Evolutionary conservation across 2,113 vertebrate genomes (phyloP).

Genomic region (Australoheros scitulus): DNA sequence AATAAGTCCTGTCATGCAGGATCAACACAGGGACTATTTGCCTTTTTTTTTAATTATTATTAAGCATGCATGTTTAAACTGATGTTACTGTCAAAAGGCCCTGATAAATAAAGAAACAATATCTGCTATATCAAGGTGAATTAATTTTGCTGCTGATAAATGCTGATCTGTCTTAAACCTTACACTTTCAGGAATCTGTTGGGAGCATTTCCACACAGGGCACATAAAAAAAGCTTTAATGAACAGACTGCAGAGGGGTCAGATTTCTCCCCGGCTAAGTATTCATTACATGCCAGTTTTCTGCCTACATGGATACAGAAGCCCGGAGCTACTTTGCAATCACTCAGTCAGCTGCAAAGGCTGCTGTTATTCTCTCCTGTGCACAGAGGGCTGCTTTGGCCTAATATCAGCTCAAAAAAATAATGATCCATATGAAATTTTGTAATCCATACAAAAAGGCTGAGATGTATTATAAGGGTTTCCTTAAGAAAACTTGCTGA

Average conservation of each 20-base stretch:
- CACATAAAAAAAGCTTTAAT: constrained; percentile 33
- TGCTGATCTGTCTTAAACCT: not conserved
- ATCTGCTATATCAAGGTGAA: constrained; percentile 9
- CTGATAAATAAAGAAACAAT: constrained; percentile 6
- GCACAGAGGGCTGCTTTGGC: not conserved
- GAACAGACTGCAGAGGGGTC: constrained; percentile 32
- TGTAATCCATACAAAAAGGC: too few species aligned
- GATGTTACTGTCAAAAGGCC: constrained; percentile 39
- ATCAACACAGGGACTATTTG: constrained; percentile 12
- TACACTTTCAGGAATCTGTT: not conserved
- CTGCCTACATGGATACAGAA: constrained; percentile 23
- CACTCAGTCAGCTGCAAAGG: constrained; percentile 3
- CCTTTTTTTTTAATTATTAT: not conserved
- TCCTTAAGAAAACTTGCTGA: too few species aligned
- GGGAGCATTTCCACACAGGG: not conserved
- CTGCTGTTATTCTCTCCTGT: not conserved
- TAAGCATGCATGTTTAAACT: not conserved
- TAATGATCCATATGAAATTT: too few species aligned
- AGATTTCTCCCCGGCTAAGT: constrained; percentile 45
- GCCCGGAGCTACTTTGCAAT: constrained; percentile 25
- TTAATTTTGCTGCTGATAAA: constrained; percentile 7
- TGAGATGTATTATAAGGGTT: too few species aligned
- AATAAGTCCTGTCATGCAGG: constrained; percentile 30
- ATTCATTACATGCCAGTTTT: constrained; percentile 53
- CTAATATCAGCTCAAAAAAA: not conserved